Evolutionary conservation across 1,140 invertebrate genomes (phyloP).

Genomic region (Procambarus clarkii): DNA sequence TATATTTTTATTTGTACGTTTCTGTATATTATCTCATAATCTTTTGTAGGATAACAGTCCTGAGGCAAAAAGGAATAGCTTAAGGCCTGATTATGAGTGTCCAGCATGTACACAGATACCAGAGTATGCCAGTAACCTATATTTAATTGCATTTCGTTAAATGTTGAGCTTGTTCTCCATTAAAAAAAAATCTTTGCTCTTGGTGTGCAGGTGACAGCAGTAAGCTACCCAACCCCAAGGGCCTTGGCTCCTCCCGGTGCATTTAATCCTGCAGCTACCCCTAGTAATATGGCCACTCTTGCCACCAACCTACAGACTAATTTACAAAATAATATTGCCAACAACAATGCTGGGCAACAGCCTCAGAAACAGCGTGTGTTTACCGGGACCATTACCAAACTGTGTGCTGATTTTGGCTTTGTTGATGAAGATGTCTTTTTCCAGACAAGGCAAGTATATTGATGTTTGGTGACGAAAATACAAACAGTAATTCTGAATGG

Average conservation of each 20-base stretch:
- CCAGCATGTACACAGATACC: no score
- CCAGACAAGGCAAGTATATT: slow-evolving; percentile 84
- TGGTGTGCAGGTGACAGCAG: slow-evolving; percentile 64
- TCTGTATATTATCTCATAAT: no score
- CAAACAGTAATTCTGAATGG: no score
- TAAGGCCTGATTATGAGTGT: no score
- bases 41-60: no score
- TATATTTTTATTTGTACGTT: no score
- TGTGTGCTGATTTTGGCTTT: slow-evolving; percentile 97
- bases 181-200: not conserved
- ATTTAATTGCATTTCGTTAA: not conserved
- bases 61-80: no score
- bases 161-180: not conserved
- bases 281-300: slow-evolving; percentile 62
- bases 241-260: slow-evolving; percentile 69
- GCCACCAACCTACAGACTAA: slow-evolving; percentile 63
- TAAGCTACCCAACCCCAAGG: slow-evolving; percentile 68
- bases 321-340: slow-evolving; percentile 37
- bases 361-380: slow-evolving; percentile 85
- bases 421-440: slow-evolving; percentile 98
- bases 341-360: slow-evolving; percentile 49
- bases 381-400: slow-evolving; percentile 94
- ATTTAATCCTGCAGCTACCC: slow-evolving; percentile 65
- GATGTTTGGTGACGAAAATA: not conserved
- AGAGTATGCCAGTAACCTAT: no score